Base-by-base conservation (phyloP, 2,113 vertebrate genomes). In the Paramisgurnus dabryanus region DNA sequence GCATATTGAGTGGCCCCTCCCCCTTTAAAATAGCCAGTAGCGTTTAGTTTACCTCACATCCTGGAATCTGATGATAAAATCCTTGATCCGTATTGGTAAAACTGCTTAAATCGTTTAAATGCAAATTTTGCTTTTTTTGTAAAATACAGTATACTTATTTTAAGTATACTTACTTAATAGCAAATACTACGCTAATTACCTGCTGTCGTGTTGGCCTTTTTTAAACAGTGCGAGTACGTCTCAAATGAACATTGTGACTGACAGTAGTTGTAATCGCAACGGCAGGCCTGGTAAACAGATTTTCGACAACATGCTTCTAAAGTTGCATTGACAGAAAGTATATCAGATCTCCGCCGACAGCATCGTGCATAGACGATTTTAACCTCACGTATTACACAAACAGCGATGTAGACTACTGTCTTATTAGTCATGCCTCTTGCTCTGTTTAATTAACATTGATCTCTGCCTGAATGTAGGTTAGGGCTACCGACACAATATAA, bases 361-460 rank as follows among this genome's bases (percentile, higher is more conserved):
- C 50, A 41, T 22, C 58, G 34, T 47, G 39, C 47, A 6, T 17
- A 15, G 39, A 55, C 5, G 8, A 40, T 12, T 60, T 72, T 85
- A 11, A n/a, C 73, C 40, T 64, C 76, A 76, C 55, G 70, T 80
- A 66, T 47, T 70, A 50, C 82, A 84, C 61, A 81, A 55, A 15
- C 69, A 12, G 63, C 75, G 79, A 22, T 80, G 78, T 7, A 84
- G 85, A 80, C 87, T 82, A 88, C 83, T 83, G 77, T 83, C 63
- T 85, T 87, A 82, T 90, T 92, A 93, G 90, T 92, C 88, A 92
- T 87, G 82, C 87, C 47, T 84, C 68, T 86, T 88, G 80, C 87
- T 84, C 71, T 79, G 45, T 89, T 89, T 91, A 92, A 93, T 94
- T 91, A 89, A 65, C 84, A 86, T 90, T 49, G 89, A 91, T 91